These are phyloP conservation scores for Patella depressa DNA, from an alignment of 2,888 invertebrate genomes.

Conservation along the genomic window DNA sequence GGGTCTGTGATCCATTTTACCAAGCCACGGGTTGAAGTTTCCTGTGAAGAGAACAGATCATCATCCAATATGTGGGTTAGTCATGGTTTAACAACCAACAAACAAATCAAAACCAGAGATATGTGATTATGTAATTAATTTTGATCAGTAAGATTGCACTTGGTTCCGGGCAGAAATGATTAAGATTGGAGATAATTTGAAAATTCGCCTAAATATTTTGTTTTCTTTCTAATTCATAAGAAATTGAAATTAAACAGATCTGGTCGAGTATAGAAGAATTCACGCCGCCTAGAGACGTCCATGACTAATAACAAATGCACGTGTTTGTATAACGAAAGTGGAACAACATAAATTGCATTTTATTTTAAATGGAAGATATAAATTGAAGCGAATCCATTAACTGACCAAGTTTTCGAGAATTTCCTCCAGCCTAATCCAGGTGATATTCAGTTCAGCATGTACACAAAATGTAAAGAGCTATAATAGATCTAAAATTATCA, in stretches of 20 bases:
- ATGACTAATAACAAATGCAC: too few relatives aligned
- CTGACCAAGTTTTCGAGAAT: too few relatives aligned
- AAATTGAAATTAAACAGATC: neutral
- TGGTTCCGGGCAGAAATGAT: neutral
- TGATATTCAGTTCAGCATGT: too few relatives aligned
- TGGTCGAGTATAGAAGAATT: too few relatives aligned
- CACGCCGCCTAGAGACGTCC: too few relatives aligned
- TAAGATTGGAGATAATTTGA: neutral
- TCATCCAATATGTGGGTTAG: neutral
- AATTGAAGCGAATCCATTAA: too few relatives aligned
- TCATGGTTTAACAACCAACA: neutral
- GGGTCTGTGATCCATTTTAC: constrained; percentile 3
- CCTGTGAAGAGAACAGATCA: neutral
- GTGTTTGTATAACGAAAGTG: too few relatives aligned
- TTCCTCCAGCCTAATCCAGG: too few relatives aligned
- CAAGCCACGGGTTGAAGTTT: neutral
- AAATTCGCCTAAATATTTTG: neutral
- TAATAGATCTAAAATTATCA: too few relatives aligned
- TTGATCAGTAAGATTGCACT: neutral
- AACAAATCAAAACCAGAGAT: constrained; percentile 10
- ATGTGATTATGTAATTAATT: neutral
- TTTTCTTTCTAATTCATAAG: neutral
- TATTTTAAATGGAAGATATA: too few relatives aligned
- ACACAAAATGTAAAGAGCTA: too few relatives aligned
- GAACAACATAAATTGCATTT: too few relatives aligned